These are phyloP conservation scores for Nemurella pictetii DNA, from an alignment of 2,888 invertebrate species.

Conservation along the genomic window DNA sequence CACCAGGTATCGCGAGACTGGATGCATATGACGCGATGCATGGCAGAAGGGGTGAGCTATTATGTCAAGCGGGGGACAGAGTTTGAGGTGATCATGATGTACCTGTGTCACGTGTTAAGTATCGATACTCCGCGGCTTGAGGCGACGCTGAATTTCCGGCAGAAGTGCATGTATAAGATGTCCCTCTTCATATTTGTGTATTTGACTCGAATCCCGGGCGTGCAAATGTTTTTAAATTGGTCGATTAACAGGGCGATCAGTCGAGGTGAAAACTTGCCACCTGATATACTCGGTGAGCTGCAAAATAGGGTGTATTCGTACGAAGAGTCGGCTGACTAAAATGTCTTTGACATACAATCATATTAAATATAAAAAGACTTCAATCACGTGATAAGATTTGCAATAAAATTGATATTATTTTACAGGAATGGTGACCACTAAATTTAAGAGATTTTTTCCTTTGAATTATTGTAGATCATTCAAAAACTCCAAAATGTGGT, in stretches of 20 bases:
- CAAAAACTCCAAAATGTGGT: no score
- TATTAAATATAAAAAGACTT: not conserved
- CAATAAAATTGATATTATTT: not conserved
- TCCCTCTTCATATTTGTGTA: slow-evolving; percentile 30
- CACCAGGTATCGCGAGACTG: slow-evolving; percentile 49
- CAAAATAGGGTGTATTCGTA: slow-evolving; percentile 11
- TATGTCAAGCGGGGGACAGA: slow-evolving; percentile 46
- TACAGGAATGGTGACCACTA: no score
- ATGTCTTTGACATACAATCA: not conserved
- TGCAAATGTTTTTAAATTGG: slow-evolving; percentile 35
- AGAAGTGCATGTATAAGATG: slow-evolving; percentile 42
- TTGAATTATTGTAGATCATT: no score
- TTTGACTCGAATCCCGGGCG: slow-evolving; percentile 36
- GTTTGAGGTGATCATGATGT: slow-evolving; percentile 48
- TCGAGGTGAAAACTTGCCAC: not conserved
- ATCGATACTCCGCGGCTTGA: slow-evolving; percentile 13
- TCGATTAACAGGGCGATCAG: slow-evolving; percentile 20
- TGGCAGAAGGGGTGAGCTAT: slow-evolving; percentile 48
- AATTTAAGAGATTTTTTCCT: no score
- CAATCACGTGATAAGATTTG: not conserved
- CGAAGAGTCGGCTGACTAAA: not conserved
- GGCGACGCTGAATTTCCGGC: slow-evolving; percentile 43
- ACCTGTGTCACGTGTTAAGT: slow-evolving; percentile 47
- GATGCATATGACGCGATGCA: slow-evolving; percentile 53
- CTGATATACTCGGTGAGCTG: not conserved